These are phyloP conservation scores for Halichoerus grypus DNA, from an alignment of 2,113 vertebrate species.

Conservation along the genomic window DNA sequence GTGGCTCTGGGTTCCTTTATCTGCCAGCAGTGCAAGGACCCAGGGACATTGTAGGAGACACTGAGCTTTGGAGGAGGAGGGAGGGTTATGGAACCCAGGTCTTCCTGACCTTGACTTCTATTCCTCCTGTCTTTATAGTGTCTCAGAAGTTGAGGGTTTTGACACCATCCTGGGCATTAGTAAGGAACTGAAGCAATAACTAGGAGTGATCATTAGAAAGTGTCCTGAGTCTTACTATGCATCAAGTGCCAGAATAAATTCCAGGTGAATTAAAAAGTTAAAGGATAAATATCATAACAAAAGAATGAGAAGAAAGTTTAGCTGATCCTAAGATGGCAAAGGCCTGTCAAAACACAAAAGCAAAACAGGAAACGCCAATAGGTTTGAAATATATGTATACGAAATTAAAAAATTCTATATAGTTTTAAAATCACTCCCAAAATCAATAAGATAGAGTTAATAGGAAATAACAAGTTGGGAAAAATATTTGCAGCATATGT, in stretches of 20 bases:
- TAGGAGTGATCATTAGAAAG: neutral
- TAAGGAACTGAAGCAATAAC: slow-evolving; percentile 11
- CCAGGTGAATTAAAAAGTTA: slow-evolving; percentile 24
- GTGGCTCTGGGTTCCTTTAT: neutral
- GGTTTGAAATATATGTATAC: neutral
- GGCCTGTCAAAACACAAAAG: neutral
- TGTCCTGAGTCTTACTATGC: neutral
- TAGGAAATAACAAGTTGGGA: neutral
- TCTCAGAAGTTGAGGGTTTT: neutral
- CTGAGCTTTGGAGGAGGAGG: neutral
- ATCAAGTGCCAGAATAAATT: slow-evolving; percentile 43
- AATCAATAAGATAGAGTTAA: neutral
- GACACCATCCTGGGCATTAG: neutral
- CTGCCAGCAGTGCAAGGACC: neutral
- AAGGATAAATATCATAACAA: slow-evolving; percentile 23
- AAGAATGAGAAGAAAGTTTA: slow-evolving; percentile 26
- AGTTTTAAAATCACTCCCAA: neutral
- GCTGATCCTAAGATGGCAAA: neutral
- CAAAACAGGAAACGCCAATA: neutral
- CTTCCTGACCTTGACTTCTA: neutral
- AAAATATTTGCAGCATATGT: neutral
- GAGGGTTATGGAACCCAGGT: neutral
- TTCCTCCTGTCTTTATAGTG: neutral
- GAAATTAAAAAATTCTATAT: neutral
- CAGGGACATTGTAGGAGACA: neutral